Conservation (phyloP, 2,888 invertebrate genomes). For the Caenorhabditis sp. region DNA sequence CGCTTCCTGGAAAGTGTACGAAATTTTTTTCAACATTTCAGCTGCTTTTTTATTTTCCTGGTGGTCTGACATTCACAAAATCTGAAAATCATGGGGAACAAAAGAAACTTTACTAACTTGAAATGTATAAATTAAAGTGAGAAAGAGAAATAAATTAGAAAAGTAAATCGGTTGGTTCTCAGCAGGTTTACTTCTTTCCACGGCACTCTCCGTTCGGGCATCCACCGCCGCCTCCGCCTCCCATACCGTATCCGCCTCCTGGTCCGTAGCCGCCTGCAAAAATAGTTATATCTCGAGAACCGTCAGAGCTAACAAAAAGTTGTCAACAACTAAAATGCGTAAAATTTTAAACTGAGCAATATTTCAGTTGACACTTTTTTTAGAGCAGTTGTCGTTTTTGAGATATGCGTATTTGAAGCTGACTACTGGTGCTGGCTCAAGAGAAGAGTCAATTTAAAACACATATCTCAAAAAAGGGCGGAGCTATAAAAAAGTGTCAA, state of each 20-base stretch:
- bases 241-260: constrained; percentile 61
- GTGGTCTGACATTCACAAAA: too few relatives aligned
- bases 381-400: background rate
- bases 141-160: too few relatives aligned
- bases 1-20: too few relatives aligned
- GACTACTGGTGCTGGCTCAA: too few relatives aligned
- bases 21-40: too few relatives aligned
- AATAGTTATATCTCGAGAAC: background rate
- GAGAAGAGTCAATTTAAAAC: too few relatives aligned
- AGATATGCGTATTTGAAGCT: background rate
- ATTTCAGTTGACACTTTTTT: background rate
- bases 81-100: too few relatives aligned
- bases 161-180: too few relatives aligned
- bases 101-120: too few relatives aligned
- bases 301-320: background rate
- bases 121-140: too few relatives aligned
- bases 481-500: background rate
- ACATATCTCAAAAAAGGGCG: background rate
- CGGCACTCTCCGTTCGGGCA: constrained; percentile 68
- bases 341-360: background rate
- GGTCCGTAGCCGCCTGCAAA: constrained; percentile 59
- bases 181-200: constrained; percentile 49
- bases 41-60: too few relatives aligned
- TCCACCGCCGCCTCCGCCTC: constrained; percentile 66
- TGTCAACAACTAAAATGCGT: background rate